A percentile compares a stretch with the other conserved stretches of the same genome.
Conservation (phyloP, 2,888 invertebrate species). For the Balanococcus diminutus region DNA sequence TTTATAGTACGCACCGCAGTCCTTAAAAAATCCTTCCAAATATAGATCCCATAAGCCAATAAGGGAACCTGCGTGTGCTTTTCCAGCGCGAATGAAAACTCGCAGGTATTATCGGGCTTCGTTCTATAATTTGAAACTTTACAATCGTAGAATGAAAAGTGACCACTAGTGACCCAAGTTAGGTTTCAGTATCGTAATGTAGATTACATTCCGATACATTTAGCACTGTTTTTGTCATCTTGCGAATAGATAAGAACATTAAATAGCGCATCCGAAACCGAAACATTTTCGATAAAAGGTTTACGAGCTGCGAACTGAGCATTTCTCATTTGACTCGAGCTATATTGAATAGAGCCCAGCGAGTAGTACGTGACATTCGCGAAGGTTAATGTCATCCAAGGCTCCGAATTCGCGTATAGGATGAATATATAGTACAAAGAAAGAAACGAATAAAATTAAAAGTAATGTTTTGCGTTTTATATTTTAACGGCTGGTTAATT, state of each 20-base stretch:
- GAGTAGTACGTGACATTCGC: conserved; percentile 34
- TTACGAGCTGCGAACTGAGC: not conserved
- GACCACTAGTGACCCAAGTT: not conserved
- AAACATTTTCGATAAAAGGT: conserved; percentile 6
- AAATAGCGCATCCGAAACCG: not conserved
- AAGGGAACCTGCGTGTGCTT: not conserved
- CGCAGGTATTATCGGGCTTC: not conserved
- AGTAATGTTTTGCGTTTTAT: conserved; percentile 36
- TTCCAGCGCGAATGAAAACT: not conserved
- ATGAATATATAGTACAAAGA: no score
- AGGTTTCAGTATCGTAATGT: conserved; percentile 26
- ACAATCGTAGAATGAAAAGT: not conserved
- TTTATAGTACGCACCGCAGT: not conserved
- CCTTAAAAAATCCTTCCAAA: not conserved
- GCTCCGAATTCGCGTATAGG: conserved; percentile 8
- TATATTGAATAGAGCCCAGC: not conserved
- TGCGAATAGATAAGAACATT: conserved; percentile 34
- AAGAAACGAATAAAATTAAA: conserved; percentile 28
- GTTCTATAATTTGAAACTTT: not conserved
- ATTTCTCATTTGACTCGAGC: not conserved
- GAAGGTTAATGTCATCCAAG: conserved; percentile 34
- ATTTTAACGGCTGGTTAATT: conserved; percentile 43
- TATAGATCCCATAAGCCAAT: not conserved
- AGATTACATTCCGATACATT: conserved; percentile 41
- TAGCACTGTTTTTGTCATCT: conserved; percentile 26